Conservation (phyloP, 2,797 vertebrate genomes). For the Gymnoscopelus microlampas region DNA sequence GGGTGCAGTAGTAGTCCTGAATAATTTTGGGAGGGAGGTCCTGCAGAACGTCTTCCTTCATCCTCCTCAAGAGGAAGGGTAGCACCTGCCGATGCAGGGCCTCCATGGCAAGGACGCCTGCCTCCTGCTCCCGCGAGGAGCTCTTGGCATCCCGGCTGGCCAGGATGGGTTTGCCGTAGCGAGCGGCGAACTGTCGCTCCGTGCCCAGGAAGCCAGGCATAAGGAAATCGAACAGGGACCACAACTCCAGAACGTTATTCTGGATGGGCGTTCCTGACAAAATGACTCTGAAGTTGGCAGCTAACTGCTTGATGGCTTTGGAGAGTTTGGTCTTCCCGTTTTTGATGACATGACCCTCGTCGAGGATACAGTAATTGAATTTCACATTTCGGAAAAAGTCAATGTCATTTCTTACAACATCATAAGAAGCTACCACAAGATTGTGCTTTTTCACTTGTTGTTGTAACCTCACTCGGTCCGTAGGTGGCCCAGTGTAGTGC, state of each 20-base stretch:
- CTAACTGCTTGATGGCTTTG: conserved; percentile 97
- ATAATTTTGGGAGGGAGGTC: conserved; percentile 99
- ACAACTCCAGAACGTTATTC: conserved; percentile 98
- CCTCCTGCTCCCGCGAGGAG: conserved; percentile 97
- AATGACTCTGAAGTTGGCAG: conserved; percentile 96
- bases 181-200: conserved; percentile 96
- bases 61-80: conserved; percentile 95
- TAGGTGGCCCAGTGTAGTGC: conserved; percentile 97
- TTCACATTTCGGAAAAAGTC: conserved; percentile 99
- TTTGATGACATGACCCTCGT: conserved; percentile 98
- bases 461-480: conserved; percentile 95
- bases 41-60: conserved; percentile 99
- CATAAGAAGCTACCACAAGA: conserved; percentile 95
- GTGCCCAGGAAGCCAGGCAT: conserved; percentile 99
- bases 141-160: conserved; percentile 97
- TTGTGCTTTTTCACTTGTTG: conserved; percentile 98
- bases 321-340: conserved; percentile 99
- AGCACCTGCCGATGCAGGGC: conserved; percentile 96
- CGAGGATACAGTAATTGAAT: conserved; percentile 99
- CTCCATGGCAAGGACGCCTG: conserved; percentile 99
- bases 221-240: conserved; percentile 99
- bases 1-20: conserved; percentile 98
- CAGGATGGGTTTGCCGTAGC: conserved; percentile 97
- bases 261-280: conserved; percentile 98
- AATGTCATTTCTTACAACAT: conserved; percentile 97